Percentiles rank a stretch among this genome's conserved stretches.
Conservation (phyloP, 2,888 invertebrate genomes). For the Lampropteryx suffumata region DNA sequence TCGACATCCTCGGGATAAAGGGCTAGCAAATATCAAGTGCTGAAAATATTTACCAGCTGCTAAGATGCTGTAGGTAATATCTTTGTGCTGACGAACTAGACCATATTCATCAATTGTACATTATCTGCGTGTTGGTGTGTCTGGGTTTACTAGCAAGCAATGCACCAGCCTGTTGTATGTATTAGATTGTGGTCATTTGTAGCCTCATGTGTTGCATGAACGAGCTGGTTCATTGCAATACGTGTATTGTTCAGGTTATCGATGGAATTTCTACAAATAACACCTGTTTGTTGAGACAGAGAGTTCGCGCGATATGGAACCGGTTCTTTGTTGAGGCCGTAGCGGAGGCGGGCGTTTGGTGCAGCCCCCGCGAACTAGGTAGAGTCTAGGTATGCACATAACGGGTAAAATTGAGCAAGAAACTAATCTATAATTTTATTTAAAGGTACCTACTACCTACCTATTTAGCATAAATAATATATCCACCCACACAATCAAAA, state of each 20-base stretch:
- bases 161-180: neutral
- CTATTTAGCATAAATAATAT: too few species aligned
- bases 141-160: neutral
- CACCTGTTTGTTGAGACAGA: constrained; percentile 74
- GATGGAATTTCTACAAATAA: constrained; percentile 66
- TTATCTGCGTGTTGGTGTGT: neutral
- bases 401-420: neutral
- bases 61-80: neutral
- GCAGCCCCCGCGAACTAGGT: constrained; percentile 22
- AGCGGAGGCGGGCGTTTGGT: constrained; percentile 29
- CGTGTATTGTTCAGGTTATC: constrained; percentile 46
- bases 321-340: constrained; percentile 51
- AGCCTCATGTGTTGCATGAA: constrained; percentile 7
- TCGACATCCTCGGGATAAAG: constrained; percentile 31
- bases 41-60: neutral
- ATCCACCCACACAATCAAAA: neutral
- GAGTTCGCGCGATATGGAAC: constrained; percentile 63
- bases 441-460: too few species aligned
- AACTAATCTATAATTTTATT: too few species aligned
- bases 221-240: constrained; percentile 36
- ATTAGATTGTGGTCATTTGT: neutral
- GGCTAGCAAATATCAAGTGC: constrained; percentile 11
- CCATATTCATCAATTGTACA: too few species aligned
- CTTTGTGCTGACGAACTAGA: too few species aligned
- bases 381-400: constrained; percentile 8